Evolutionary conservation across 2,888 invertebrate species (phyloP).

Genomic region (Orgyia antiqua): DNA sequence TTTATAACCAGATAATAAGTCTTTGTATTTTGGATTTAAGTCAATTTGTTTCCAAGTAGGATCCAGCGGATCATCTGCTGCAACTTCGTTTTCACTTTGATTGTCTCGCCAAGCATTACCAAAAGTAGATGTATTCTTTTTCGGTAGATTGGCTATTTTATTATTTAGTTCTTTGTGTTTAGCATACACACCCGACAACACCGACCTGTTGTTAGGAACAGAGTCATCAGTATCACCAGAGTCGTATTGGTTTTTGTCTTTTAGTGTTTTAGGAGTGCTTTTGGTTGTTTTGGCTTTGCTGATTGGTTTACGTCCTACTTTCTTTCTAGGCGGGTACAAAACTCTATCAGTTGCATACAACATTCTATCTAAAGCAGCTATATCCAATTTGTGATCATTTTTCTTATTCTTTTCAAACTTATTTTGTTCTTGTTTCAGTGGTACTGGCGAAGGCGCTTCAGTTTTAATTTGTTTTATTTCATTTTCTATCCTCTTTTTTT

Average conservation of each 20-base stretch:
- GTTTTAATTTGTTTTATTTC: slow-evolving; percentile 70
- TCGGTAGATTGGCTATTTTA: slow-evolving; percentile 58
- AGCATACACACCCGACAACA: slow-evolving; percentile 70
- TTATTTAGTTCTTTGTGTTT: slow-evolving; percentile 72
- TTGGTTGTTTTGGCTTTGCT: slow-evolving; percentile 55
- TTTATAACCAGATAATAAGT: slow-evolving; percentile 79
- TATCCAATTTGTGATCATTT: slow-evolving; percentile 69
- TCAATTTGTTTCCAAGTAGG: slow-evolving; percentile 82
- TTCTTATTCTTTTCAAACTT: slow-evolving; percentile 61
- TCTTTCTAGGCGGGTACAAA: slow-evolving; percentile 86
- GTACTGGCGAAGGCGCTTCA: slow-evolving; percentile 68
- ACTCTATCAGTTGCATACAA: slow-evolving; percentile 86
- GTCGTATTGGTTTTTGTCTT: slow-evolving; percentile 68
- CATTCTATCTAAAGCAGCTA: slow-evolving; percentile 81
- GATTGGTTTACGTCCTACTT: slow-evolving; percentile 82
- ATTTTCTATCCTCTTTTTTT: slow-evolving; percentile 62
- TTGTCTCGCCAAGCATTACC: slow-evolving; percentile 65
- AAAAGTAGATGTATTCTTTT: slow-evolving; percentile 57
- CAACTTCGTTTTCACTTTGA: slow-evolving; percentile 73
- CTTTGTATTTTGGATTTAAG: slow-evolving; percentile 80
- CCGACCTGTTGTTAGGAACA: slow-evolving; percentile 53
- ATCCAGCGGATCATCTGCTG: slow-evolving; percentile 77
- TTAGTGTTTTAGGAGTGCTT: slow-evolving; percentile 56
- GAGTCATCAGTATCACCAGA: slow-evolving; percentile 64
- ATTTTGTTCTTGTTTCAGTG: slow-evolving; percentile 63